Evolutionary conservation across 37 sponge, comb jelly and placozoan genomes (phyloP).

Genomic region (Cliona cf. orientalis): DNA sequence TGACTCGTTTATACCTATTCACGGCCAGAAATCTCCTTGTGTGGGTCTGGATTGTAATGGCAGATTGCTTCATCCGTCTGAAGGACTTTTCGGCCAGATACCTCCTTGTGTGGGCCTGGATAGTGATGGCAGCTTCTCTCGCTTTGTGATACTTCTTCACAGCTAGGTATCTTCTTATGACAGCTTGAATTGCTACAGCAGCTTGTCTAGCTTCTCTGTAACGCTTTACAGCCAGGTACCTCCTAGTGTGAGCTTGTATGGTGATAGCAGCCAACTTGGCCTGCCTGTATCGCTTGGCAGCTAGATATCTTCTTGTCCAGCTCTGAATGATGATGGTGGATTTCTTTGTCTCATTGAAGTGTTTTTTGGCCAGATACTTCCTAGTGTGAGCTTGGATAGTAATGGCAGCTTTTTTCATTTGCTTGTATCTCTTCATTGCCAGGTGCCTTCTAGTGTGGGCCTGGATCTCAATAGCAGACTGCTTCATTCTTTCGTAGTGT

Average conservation of each 20-base stretch:
- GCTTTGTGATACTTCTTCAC: constrained; percentile 13
- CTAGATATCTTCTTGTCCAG: constrained; percentile 9
- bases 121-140: background rate
- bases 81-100: background rate
- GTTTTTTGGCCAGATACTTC: constrained; percentile 9
- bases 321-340: constrained; percentile 36
- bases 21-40: background rate
- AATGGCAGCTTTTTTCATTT: background rate
- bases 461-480: constrained; percentile 3
- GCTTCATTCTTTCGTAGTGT: background rate
- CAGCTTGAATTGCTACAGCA: constrained; percentile 27
- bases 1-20: constrained; percentile 9
- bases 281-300: constrained; percentile 1
- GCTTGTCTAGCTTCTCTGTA: background rate
- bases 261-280: background rate
- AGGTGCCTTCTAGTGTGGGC: background rate
- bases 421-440: background rate
- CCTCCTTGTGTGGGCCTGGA: constrained; percentile 25
- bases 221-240: constrained; percentile 8
- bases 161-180: constrained; percentile 11
- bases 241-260: constrained; percentile 43
- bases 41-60: constrained; percentile 8
- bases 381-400: constrained; percentile 21
- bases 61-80: background rate
- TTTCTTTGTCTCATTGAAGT: background rate